Conservation (phyloP, 2,888 invertebrate genomes). For the Eupeodes latifasciatus region DNA sequence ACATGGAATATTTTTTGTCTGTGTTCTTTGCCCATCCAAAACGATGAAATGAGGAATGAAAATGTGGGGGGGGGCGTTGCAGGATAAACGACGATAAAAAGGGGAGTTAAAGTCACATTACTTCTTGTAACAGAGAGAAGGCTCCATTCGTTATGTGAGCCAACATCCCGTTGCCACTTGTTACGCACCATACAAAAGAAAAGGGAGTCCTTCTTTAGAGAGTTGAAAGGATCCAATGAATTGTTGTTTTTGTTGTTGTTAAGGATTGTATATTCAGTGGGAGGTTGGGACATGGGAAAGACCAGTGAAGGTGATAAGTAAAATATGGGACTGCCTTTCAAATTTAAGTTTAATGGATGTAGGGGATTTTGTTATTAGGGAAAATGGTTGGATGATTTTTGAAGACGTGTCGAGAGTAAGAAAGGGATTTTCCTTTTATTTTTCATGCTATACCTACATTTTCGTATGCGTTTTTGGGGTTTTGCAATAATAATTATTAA, state of each 20-base stretch:
- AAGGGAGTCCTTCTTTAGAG: constrained; percentile 32
- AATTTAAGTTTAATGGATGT: constrained; percentile 76
- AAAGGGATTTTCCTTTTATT: constrained; percentile 25
- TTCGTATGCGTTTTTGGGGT: constrained; percentile 35
- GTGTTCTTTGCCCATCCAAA: background rate
- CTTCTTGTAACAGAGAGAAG: constrained; percentile 68
- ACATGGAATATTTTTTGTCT: constrained; percentile 54
- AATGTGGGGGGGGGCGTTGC: background rate
- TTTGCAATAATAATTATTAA: constrained; percentile 74
- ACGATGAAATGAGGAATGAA: background rate
- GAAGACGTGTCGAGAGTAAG: background rate
- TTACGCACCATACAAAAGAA: constrained; percentile 69
- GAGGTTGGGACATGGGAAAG: background rate
- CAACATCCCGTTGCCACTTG: constrained; percentile 74
- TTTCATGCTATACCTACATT: background rate
- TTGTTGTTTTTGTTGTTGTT: constrained; percentile 20
- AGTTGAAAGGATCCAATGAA: constrained; percentile 55
- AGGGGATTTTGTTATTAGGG: constrained; percentile 74
- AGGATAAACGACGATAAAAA: constrained; percentile 72
- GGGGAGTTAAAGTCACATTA: constrained; percentile 73
- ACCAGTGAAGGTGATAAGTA: constrained; percentile 71
- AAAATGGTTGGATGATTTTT: constrained; percentile 61
- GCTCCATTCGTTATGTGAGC: constrained; percentile 62
- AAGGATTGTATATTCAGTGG: constrained; percentile 12
- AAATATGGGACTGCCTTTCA: constrained; percentile 76